Evolutionary conservation across 1,140 invertebrate species (phyloP), one percentile per base, ranked within the genome.

Genomic region (Megalonaias nervosa): DNA sequence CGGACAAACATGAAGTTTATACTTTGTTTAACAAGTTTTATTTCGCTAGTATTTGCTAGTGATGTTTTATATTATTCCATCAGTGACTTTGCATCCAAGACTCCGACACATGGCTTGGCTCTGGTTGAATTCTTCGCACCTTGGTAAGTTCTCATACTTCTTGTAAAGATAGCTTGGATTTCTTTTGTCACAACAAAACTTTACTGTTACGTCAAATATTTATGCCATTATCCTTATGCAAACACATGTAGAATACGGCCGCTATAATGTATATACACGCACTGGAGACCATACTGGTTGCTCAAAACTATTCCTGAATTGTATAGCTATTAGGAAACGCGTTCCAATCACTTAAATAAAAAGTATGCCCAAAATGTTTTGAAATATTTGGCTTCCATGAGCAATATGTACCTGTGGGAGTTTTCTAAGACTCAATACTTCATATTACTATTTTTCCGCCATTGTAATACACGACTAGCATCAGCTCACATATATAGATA

Each of bases 91-190:
- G 92, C 93, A 55, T 91, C 93, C 70, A 93, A 93, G 90, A 89
- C 98, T 80, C 91, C 92, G 64, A 93, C 95, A 89, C 94, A 96
- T 92, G 97, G 98, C 80, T 96, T 97, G 70, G 94, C 95, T 77
- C 93, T 99, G 85, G 96, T 99, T 85, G 98, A 99, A 95, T 99
- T 99, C 93, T 99, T 98, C 92, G 98, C 98, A 82, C 98, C 97
- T 80, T 99, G 98, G 98, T 98, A 85, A 89, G 89, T 80, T 59
- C n/a, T 17, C 14, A 19, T 9, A 16, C 55, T n/a, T 60, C 31
- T 48, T 48, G 14, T 26, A 17, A 59, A 19, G 12, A 59, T 73
- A 26, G 56, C 26, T 23, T 38, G 0, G 16, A 55, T 21, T 17
- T 13, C 11, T 21, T 67, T 17, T n/a, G 23, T 38, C 60, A 6